Evolutionary conservation across 2,797 vertebrate species (phyloP).

Genomic region (Crocodylus rhombifer): DNA sequence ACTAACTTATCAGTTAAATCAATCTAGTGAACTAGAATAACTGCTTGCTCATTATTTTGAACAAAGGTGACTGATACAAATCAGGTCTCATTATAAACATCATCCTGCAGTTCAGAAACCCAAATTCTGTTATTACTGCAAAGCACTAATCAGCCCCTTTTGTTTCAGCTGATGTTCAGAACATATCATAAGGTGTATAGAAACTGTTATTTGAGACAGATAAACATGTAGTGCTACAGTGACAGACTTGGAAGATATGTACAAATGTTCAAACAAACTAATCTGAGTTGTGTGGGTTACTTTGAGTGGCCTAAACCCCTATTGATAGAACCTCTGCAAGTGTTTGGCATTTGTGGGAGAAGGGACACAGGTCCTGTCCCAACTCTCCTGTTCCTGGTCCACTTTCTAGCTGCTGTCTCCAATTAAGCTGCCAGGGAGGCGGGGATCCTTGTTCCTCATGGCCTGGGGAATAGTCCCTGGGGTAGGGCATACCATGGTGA

Average conservation of each 20-base stretch:
- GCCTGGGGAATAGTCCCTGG: too few relatives aligned
- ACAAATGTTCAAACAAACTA: too few relatives aligned
- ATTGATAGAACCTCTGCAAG: too few relatives aligned
- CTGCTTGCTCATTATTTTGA: constrained; percentile 64
- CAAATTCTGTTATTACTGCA: constrained; percentile 52
- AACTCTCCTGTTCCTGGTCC: too few relatives aligned
- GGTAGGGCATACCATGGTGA: too few relatives aligned
- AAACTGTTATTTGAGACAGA: constrained; percentile 61
- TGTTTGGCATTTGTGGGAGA: too few relatives aligned
- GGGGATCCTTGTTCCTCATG: too few relatives aligned
- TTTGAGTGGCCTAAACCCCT: too few relatives aligned
- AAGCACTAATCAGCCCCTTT: constrained; percentile 53
- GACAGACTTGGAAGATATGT: background rate
- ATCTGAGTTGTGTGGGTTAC: too few relatives aligned
- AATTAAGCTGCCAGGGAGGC: too few relatives aligned
- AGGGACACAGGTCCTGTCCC: too few relatives aligned
- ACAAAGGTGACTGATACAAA: constrained; percentile 60
- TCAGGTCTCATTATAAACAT: constrained; percentile 51
- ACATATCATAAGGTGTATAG: constrained; percentile 56
- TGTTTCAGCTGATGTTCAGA: constrained; percentile 56
- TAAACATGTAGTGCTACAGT: background rate
- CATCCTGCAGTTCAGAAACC: constrained; percentile 45
- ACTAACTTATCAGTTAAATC: background rate
- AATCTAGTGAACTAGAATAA: constrained; percentile 39
- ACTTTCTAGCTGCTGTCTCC: too few relatives aligned